Percentiles rank a stretch among this genome's conserved stretches.
phyloP scores from a whole-genome alignment of 2,113 vertebrate species.

The Syngnathus scovelli region DNA sequence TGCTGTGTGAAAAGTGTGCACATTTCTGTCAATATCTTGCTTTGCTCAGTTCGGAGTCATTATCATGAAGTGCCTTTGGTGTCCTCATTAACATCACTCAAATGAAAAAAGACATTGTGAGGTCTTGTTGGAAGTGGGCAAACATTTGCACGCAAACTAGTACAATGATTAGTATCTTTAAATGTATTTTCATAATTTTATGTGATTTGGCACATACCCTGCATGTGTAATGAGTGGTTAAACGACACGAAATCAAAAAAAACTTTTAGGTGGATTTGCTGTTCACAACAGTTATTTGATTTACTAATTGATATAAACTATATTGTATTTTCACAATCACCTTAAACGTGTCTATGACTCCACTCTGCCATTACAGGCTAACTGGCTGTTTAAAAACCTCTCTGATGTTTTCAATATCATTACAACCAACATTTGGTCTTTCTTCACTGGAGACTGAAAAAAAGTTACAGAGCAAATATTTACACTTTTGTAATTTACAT shows the following conservation, averaged over 20 bases:
- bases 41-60: not conserved
- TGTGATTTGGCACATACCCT: not conserved
- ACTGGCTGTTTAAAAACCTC: not conserved
- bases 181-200: not conserved
- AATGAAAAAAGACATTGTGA: no score
- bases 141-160: not conserved
- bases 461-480: not conserved
- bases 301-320: not conserved
- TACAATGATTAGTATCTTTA: not conserved
- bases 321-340: not conserved
- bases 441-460: not conserved
- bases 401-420: not conserved
- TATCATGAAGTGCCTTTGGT: not conserved
- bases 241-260: not conserved
- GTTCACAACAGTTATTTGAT: not conserved
- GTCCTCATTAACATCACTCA: not conserved
- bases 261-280: not conserved
- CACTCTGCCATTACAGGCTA: not conserved
- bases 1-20: not conserved
- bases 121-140: not conserved
- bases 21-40: not conserved
- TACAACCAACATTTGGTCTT: not conserved
- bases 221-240: not conserved
- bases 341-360: not conserved
- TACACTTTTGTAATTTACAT: not conserved